Percentiles rank a stretch among this genome's conserved stretches.
phyloP scores from a whole-genome alignment of 2,888 invertebrate species.

The Diogma glabrata region DNA sequence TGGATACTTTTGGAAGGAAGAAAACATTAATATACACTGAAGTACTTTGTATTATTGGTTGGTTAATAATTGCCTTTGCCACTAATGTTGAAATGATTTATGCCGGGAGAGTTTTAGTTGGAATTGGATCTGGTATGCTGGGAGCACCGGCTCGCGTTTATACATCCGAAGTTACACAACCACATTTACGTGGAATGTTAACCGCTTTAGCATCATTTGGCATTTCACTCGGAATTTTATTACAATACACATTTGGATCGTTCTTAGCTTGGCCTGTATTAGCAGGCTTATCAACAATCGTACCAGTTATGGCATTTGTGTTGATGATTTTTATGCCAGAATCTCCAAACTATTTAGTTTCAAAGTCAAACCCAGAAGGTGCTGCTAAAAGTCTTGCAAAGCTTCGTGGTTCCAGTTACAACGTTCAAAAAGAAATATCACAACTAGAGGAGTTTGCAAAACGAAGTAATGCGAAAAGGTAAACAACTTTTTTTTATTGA shows the following conservation, averaged over 20 bases:
- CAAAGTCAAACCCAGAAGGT: constrained; percentile 44
- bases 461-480: constrained; percentile 44
- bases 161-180: constrained; percentile 59
- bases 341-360: constrained; percentile 58
- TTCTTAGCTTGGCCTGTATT: constrained; percentile 49
- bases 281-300: constrained; percentile 48
- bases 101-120: constrained; percentile 47
- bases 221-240: constrained; percentile 58
- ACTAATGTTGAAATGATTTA: constrained; percentile 49
- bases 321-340: constrained; percentile 55
- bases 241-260: constrained; percentile 50
- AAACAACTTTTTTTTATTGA: not conserved
- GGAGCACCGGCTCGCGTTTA: constrained; percentile 59
- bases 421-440: constrained; percentile 49
- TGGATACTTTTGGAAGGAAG: constrained; percentile 56
- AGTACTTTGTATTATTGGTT: constrained; percentile 55
- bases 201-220: constrained; percentile 59
- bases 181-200: constrained; percentile 61
- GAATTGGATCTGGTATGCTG: constrained; percentile 60
- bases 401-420: constrained; percentile 48
- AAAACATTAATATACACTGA: constrained; percentile 51
- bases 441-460: constrained; percentile 47
- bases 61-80: constrained; percentile 49
- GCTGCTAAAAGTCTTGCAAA: constrained; percentile 46
- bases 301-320: constrained; percentile 48